Percentiles rank a stretch among this genome's conserved stretches.
phyloP scores from a whole-genome alignment of 2,113 vertebrate species.

The Gallinago jamesoni region DNA sequence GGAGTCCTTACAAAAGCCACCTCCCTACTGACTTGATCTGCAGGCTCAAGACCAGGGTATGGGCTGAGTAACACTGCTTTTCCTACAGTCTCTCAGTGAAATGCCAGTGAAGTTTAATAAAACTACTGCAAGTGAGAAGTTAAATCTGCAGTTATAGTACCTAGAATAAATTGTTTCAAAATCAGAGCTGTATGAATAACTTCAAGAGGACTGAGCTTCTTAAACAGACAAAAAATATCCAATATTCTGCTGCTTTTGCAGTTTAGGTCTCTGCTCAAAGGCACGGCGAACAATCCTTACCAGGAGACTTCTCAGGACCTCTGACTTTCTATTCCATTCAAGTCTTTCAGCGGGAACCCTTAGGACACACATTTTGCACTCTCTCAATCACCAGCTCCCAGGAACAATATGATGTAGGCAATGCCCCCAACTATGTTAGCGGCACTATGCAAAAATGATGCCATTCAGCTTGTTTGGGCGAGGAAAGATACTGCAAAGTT shows the following conservation, averaged over 20 bases:
- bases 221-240: neutral
- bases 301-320: conserved; percentile 14
- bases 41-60: neutral
- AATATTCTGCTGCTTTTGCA: neutral
- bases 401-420: neutral
- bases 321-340: conserved; percentile 11
- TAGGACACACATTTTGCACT: neutral
- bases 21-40: neutral
- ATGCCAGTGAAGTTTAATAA: neutral
- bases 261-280: neutral
- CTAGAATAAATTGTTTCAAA: neutral
- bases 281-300: neutral
- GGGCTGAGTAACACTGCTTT: neutral
- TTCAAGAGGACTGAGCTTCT: neutral
- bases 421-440: neutral
- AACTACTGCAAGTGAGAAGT: neutral
- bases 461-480: neutral
- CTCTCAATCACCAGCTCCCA: neutral
- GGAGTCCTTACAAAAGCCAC: neutral
- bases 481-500: neutral
- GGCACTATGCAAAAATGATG: neutral
- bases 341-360: neutral
- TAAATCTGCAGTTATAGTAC: neutral
- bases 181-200: neutral
- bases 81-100: neutral